Base-by-base conservation (phyloP, 2,888 invertebrate genomes). In the Melanostoma mellinum region DNA sequence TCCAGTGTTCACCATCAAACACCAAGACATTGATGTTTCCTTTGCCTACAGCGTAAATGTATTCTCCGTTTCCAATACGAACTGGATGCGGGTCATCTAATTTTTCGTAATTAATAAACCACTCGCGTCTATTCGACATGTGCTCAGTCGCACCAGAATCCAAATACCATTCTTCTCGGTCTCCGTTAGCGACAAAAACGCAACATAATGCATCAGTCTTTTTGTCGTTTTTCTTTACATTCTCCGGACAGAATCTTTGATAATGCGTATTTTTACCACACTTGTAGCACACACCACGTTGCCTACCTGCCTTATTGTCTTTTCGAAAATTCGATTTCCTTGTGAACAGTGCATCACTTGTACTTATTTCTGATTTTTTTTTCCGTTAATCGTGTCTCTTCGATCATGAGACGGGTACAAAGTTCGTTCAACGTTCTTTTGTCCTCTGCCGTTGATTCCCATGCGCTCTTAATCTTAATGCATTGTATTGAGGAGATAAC, bases 1-100 rank as follows among this genome's bases (percentile, higher is more conserved):
- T 20, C 38, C 20, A 56, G 20, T 56, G 1, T 30, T 56, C 9
- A 30, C 40, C 40, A 40, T 56, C 40, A 56, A 56, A 56, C 38
- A 40, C 38, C 4, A 56, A 56, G 9, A 55, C 8, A 20, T 55
- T 10, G 10, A 55, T 55, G 6, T 3, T 20, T 1, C 55, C 55
- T 33, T 20, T 40, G 40, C 56, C 56, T 30, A 40, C 30, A 30
- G 40, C 56, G 40, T 56, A 8, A 2, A 56, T 56, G 4, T 9
- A 40, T 4, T 33, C 10, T 4, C 42, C 58, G 42, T 58, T 10
- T 33, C 42, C 4, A 9, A 55, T 20, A 20, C 36, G 36, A 6
- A 38, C 38, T 3, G 38, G 36, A 36, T 33, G 36, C 36, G 55
- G 6, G 3, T 55, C 20, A 55, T 55, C 55, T 9, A 38, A 55